phyloP scores from a whole-genome alignment of 2,888 invertebrate species.

The Craniophora ligustri region DNA sequence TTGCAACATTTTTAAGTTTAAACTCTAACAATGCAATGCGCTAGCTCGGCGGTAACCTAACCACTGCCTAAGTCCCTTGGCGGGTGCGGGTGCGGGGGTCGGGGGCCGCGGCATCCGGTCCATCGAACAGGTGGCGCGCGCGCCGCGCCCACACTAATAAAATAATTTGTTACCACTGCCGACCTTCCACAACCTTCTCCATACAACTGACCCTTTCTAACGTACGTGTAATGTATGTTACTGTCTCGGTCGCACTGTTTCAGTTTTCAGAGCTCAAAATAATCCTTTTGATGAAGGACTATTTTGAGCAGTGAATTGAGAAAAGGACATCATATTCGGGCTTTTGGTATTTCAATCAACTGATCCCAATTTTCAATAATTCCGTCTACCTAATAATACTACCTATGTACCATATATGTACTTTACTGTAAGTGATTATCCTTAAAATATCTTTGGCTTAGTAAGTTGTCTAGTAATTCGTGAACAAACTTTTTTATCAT shows the following conservation, averaged over 20 bases:
- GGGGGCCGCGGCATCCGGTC: slow-evolving; percentile 82
- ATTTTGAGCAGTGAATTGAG: background rate
- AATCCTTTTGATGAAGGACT: too few relatives aligned
- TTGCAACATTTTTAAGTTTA: background rate
- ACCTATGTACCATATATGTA: too few relatives aligned
- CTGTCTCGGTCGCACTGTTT: slow-evolving; percentile 39
- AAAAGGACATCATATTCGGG: background rate
- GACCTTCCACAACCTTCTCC: slow-evolving; percentile 84
- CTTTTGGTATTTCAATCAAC: too few relatives aligned
- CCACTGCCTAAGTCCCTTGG: slow-evolving; percentile 56
- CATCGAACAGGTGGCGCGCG: slow-evolving; percentile 81
- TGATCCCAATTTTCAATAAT: too few relatives aligned
- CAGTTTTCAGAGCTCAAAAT: slow-evolving; percentile 32
- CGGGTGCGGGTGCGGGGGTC: slow-evolving; percentile 49
- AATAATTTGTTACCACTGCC: slow-evolving; percentile 80
- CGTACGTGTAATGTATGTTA: slow-evolving; percentile 13
- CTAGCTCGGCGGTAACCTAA: slow-evolving; percentile 56
- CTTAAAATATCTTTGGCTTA: too few relatives aligned
- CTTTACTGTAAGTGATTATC: too few relatives aligned
- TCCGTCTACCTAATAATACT: too few relatives aligned
- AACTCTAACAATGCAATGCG: slow-evolving; percentile 20
- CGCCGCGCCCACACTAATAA: slow-evolving; percentile 82
- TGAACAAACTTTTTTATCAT: too few relatives aligned
- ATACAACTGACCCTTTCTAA: slow-evolving; percentile 58
- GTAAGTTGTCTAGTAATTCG: too few relatives aligned